Base-by-base conservation (phyloP, 2,888 invertebrate genomes). In the Polyommatus iphigenia region DNA sequence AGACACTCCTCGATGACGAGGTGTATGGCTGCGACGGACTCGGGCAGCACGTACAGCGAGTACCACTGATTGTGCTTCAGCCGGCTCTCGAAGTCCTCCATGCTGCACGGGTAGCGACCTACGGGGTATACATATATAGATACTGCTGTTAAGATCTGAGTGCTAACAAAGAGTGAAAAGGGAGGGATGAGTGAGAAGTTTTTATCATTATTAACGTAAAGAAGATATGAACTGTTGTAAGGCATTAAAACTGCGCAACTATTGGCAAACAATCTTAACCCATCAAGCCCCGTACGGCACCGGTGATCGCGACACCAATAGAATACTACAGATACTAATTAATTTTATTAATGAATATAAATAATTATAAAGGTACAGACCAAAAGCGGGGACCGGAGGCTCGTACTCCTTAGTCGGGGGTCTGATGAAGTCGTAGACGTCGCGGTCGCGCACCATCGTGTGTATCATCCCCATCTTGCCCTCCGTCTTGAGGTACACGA, bases 401-500 rank as follows among this genome's bases (percentile, higher is more conserved):
- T 84, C 85, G 62, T 93, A 93, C 4, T 93, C 91, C 50, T 88
- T 87, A 0, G 88, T 87, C 0, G 94, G 95, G 1, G 87, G 82
- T 41, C 87, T 84, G 18, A 95, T 88, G 77, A 95, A 95, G 80
- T 91, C 92, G 82, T 95, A 95, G 59, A 94, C 82, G 32, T 92
- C 88, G 32, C 86, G 94, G 83, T 88, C 86, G 76, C 85, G 91
- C 82, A 85, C 84, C 72, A 95, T 94, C 10, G 92, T 94, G 81
- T 89, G 85, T 29, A 95, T 93, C 84, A 97, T 95, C 83, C 95
- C 95, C 86, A 97, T 93, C 81, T 96, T 95, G 0, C 96, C 96
- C 86, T 96, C 95, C 67, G 95, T 91, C 73, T 96, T 95, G 78
- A 94, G 94, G 83, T 96, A 95, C 0, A 93, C 88, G 7, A 96